These are phyloP conservation scores for Rhadinocentrus ornatus DNA, from an alignment of 2,797 vertebrate genomes.

Conservation along the genomic window DNA sequence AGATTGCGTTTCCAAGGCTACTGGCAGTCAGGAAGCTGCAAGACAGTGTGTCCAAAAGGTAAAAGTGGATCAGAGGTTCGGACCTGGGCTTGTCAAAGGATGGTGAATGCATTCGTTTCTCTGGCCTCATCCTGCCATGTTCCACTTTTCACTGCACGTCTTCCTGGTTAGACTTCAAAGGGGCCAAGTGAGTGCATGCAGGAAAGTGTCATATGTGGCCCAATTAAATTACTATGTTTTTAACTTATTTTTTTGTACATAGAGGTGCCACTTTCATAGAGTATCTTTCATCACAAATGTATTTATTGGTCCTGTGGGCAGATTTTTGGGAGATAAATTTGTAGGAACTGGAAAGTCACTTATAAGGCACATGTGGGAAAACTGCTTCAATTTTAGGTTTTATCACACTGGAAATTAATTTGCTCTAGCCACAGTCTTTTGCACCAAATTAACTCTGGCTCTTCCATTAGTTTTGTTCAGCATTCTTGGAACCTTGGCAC, in stretches of 20 bases:
- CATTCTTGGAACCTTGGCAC: not conserved
- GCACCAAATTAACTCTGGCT: not conserved
- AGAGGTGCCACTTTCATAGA: conserved; percentile 4
- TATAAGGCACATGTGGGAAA: not conserved
- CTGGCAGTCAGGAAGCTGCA: conserved; percentile 39
- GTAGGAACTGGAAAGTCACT: not conserved
- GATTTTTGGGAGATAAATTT: not conserved
- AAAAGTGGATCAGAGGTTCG: conserved; percentile 67
- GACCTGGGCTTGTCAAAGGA: conserved; percentile 60
- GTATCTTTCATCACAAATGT: not conserved
- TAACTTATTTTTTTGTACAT: conserved; percentile 38
- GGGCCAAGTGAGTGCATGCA: not conserved
- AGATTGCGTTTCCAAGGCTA: conserved; percentile 34
- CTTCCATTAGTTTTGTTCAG: not conserved
- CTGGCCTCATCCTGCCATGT: conserved; percentile 62
- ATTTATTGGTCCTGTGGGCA: not conserved
- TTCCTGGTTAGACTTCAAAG: conserved; percentile 70
- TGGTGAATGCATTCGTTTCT: conserved; percentile 61
- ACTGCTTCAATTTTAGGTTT: not conserved
- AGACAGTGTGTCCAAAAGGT: conserved; percentile 62
- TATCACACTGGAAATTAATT: not conserved
- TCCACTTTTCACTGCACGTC: conserved; percentile 60
- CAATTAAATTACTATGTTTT: conserved; percentile 42
- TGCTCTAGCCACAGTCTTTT: not conserved
- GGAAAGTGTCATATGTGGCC: conserved; percentile 38